phyloP scores from a whole-genome alignment of 1,140 invertebrate genomes.

The Oedothorax gibbosus region DNA sequence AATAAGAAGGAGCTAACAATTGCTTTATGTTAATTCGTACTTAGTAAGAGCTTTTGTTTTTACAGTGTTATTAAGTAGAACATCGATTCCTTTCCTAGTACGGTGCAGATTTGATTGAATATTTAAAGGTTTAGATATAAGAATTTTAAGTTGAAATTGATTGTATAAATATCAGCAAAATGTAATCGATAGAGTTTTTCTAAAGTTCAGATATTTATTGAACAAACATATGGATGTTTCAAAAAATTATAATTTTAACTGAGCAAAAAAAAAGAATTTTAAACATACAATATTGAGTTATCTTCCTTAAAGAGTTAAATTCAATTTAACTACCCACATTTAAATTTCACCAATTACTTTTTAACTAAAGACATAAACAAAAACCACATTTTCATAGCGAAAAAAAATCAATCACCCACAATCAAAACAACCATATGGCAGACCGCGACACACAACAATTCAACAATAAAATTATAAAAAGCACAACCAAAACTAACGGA shows the following conservation, averaged over 20 bases:
- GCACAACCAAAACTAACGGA: no score
- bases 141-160: neutral
- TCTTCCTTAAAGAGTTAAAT: no score
- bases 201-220: neutral
- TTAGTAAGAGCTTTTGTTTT: neutral
- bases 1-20: no score
- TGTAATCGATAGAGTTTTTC: neutral
- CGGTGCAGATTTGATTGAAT: neutral
- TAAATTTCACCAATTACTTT: no score
- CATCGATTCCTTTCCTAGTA: neutral
- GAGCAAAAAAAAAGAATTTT: no score
- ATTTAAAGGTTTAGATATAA: neutral
- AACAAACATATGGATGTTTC: no score
- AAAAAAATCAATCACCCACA: neutral
- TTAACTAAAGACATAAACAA: no score
- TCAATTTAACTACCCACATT: no score
- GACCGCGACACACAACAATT: no score
- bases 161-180: neutral
- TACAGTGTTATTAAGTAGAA: neutral
- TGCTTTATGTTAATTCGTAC: no score
- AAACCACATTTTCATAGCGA: neutral
- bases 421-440: neutral
- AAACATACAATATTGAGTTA: no score
- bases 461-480: neutral
- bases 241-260: no score